A percentile compares a stretch with the other conserved stretches of the same genome.
phyloP scores from a whole-genome alignment of 2,797 vertebrate species.

The Podargus strigoides region DNA sequence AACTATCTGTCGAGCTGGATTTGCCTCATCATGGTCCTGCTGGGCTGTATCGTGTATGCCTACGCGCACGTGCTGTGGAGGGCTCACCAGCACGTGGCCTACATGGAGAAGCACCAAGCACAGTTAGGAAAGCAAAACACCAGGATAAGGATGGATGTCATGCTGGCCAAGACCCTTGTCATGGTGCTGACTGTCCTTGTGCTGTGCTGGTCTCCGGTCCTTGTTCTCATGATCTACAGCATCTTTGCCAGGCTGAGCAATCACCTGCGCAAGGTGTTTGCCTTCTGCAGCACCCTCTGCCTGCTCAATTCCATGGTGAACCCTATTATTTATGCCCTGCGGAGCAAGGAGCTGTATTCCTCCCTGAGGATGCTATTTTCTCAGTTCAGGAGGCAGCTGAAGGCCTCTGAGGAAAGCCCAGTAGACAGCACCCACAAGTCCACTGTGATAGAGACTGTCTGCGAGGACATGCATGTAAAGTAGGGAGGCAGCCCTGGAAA shows the following conservation, averaged over 20 bases:
- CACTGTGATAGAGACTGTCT: not conserved
- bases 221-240: constrained; percentile 84
- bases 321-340: constrained; percentile 86
- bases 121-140: constrained; percentile 60
- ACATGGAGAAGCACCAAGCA: constrained; percentile 72
- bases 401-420: constrained; percentile 23
- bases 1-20: constrained; percentile 84
- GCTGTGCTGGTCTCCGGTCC: constrained; percentile 85
- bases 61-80: constrained; percentile 86
- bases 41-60: constrained; percentile 80
- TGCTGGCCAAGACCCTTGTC: constrained; percentile 85
- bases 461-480: accelerated
- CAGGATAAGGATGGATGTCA: constrained; percentile 86
- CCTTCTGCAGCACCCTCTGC: constrained; percentile 91
- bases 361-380: constrained; percentile 66
- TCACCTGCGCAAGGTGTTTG: constrained; percentile 79
- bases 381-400: not conserved
- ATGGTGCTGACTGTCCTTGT: constrained; percentile 84
- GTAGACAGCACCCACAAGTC: constrained; percentile 18
- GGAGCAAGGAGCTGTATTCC: constrained; percentile 82
- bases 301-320: constrained; percentile 89
- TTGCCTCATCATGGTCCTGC: constrained; percentile 73
- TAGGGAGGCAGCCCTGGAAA: not conserved
- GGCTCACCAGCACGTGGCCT: constrained; percentile 82
- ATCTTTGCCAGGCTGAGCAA: constrained; percentile 62